Base-by-base conservation (phyloP, 2,888 invertebrate species). In the Yponomeuta plumbellus region DNA sequence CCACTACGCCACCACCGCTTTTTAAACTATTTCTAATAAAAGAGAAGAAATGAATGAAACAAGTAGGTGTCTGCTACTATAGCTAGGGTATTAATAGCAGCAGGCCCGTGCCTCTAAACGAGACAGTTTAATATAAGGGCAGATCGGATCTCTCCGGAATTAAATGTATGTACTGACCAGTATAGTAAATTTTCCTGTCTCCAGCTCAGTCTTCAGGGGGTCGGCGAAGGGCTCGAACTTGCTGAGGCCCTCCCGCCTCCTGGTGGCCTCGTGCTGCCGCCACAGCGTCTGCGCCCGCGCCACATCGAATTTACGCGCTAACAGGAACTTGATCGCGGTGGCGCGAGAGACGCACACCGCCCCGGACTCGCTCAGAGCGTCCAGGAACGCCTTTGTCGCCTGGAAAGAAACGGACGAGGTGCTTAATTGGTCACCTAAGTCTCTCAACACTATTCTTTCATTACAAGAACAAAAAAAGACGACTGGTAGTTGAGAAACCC, bases 131-230 rank as follows among this genome's bases (percentile, higher is more conserved):
- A n/a, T n/a, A n/a, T n/a, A n/a, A n/a, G n/a, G n/a, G n/a, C n/a
- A n/a, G n/a, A n/a, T n/a, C n/a, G n/a, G n/a, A n/a, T 10, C 34
- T 6, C 3, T 34, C 5, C 34, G 34, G 6, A 1, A 34, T 34
- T 10, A 34, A 1, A 10, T 1, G 34, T 34, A 5, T 34, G 34
- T 52, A 85, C 94, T 92, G 83, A 97, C 97, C 94, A 99, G 92
- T 81, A 99, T 96, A 73, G 98, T 98, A 87, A 99, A 98, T 93
- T 99, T 99, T 74, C 97, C 98, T 67, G 98, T 98, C 76, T 94
- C 94, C 70, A 99, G 88, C 91, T 99, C 99, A 56, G 94, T 94
- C 78, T 94, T 94, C 65, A 99, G 92, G 1, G 97, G 97, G 77
- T 97, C 97, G 76, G 94, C 93, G 73, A 93, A 93, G 2, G 98